Evolutionary conservation across 2,113 vertebrate species (phyloP).

Genomic region (Protobothrops mucrosquamatus): DNA sequence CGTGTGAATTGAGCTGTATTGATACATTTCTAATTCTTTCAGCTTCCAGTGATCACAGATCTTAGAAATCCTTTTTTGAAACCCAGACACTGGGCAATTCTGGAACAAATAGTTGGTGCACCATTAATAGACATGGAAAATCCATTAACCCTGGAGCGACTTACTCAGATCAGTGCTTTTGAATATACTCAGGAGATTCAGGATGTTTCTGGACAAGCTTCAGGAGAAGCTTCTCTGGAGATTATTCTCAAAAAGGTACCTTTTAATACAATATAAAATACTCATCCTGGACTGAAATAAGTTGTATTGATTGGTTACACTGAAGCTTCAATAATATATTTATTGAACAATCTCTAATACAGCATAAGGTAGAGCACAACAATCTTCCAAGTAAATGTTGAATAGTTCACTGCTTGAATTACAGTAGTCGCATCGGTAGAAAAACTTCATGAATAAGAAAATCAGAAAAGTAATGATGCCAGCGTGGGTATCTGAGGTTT

Average conservation of each 20-base stretch:
- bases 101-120: constrained; percentile 70
- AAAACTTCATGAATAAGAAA: not conserved
- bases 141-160: constrained; percentile 66
- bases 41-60: constrained; percentile 79
- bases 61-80: constrained; percentile 79
- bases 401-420: not conserved
- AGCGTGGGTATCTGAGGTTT: not conserved
- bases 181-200: constrained; percentile 72
- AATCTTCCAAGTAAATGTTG: not conserved
- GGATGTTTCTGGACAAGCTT: constrained; percentile 81
- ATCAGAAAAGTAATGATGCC: not conserved
- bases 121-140: constrained; percentile 57
- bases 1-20: not conserved
- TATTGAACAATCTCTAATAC: not conserved
- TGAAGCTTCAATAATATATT: not conserved
- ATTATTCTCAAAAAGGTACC: constrained; percentile 77
- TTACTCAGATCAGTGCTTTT: constrained; percentile 74
- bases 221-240: constrained; percentile 81
- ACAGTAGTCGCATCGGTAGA: not conserved
- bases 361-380: not conserved
- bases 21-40: constrained; percentile 23
- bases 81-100: constrained; percentile 71
- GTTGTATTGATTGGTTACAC: not conserved
- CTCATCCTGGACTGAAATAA: not conserved
- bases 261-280: not conserved